These are phyloP conservation scores for Xyrauchen texanus DNA, from an alignment of 2,113 vertebrate species.

Conservation along the genomic window DNA sequence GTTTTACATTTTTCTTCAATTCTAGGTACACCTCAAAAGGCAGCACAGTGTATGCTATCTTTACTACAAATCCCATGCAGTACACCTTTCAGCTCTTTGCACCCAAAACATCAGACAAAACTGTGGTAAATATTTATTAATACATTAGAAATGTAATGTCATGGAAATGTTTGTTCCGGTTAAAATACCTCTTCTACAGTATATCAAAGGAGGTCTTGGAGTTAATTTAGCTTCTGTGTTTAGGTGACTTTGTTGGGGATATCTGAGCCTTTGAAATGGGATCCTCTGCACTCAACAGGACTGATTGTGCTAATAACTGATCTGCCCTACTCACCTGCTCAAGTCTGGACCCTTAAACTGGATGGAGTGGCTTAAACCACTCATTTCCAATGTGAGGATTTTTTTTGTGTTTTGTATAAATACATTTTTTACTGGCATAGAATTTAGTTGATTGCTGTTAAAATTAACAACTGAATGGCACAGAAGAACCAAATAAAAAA, in stretches of 20 bases:
- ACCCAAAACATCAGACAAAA: constrained; percentile 59
- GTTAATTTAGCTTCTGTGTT: background rate
- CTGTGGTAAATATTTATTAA: constrained; percentile 68
- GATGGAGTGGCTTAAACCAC: constrained; percentile 42
- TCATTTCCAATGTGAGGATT: background rate
- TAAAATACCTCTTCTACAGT: background rate
- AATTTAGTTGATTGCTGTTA: too few species aligned
- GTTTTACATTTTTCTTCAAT: background rate
- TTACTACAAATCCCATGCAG: constrained; percentile 72
- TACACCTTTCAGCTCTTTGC: constrained; percentile 65
- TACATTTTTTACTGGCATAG: too few species aligned
- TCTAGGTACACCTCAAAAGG: constrained; percentile 80
- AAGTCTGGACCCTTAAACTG: constrained; percentile 83
- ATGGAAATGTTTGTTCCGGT: too few species aligned
- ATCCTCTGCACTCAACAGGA: constrained; percentile 57
- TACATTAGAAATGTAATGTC: background rate
- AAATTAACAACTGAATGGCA: too few species aligned
- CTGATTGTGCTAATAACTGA: constrained; percentile 77
- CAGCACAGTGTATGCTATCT: constrained; percentile 74
- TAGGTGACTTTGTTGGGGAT: constrained; percentile 84
- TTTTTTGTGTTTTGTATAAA: background rate
- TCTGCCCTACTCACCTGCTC: constrained; percentile 55
- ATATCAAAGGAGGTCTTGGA: background rate
- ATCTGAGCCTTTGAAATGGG: constrained; percentile 75
- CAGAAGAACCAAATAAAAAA: too few species aligned